Base-by-base conservation (phyloP, 2,113 vertebrate genomes). In the Barnardius zonarius region DNA sequence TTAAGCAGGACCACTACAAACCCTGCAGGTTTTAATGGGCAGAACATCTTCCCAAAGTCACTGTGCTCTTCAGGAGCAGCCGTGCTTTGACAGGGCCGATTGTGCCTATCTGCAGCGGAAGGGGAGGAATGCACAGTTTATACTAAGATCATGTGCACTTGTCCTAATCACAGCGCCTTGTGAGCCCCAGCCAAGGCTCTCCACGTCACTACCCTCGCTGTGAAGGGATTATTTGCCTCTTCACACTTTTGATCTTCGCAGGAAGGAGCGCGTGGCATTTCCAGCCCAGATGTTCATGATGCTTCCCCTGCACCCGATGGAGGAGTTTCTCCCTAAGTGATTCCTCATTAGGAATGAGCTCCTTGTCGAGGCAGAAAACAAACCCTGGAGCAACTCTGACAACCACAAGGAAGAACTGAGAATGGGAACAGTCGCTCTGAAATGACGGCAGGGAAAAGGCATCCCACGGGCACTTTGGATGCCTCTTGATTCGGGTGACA, bases 101-200 rank as follows among this genome's bases (percentile, higher is more conserved):
- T 86, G 6, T 54, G 75, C 91, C 72, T 94, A 95, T 97, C 96
- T 90, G 86, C 90, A 93, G 86, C 70, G 96, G 97, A 98, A 97
- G 95, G 7, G 27, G 43, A 85, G 94, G 95, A 97, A 97, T 89
- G 93, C 8, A 5, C 78, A 95, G 92, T 97, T 98, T 97, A 96
- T 77, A 57, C 39, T 43, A 70, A 37, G 76, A 67, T 54, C 92
- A 49, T 11, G 14, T 55, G 69, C 91, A 57, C 39, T 88, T 95
- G 83, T 90, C 95, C 91, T 81, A 61, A 61, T 55, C 37, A 1
- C 55, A 13, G 55, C 17, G 57, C 23, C n/a, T 78, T n/a, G 54
- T 49, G 83, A 91, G 79, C 57, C 54, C 5, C 66, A 66, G 94
- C 91, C 95, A 96, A 86, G 77, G 20, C 63, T 64, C 25, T 57